Evolutionary conservation across 2,797 vertebrate species (phyloP), one percentile per base, ranked within the genome.

Genomic region (Gila robusta): DNA sequence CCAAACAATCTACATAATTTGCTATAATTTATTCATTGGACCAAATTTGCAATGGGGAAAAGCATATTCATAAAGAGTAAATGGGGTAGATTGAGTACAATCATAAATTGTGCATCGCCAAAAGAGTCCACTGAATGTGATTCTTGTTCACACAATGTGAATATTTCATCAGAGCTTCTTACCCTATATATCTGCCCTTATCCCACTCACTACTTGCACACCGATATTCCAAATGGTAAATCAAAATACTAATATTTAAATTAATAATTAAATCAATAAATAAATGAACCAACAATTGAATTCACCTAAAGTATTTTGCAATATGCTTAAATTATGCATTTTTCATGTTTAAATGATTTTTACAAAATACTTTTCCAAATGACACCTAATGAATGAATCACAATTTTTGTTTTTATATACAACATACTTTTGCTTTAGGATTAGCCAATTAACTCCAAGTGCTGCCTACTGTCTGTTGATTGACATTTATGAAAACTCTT

Each of bases 21-120:
- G 91, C 88, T 90, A 79, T 93, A 87, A 94, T 93, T 93, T 93
- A 93, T 94, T 94, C 91, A 94, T 91, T 88, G 90, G 67, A 90
- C 73, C 87, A 92, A 92, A 93, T 90, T 93, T 91, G 87, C 90
- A 91, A 89, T 92, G 90, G 82, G 90, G 89, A 81, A 91, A 90
- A 90, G 73, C 88, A 87, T 92, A 90, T 92, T 91, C 91, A 90
- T 91, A 89, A 92, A 90, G 83, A 82, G 87, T 85, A 89, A 91
- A 91, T 91, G 88, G 89, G 87, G 85, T 81, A 64, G 88, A 86
- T 86, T 87, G 89, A 91, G 89, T 86, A 87, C 81, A 85, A 88
- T 86, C 89, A 76, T 91, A 90, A 92, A 79, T 77, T 79, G 32
- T 87, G 90, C 82, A 66, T n/a, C 81, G 69, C 74, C 74, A 81